A percentile compares a stretch with the other conserved stretches of the same genome.
Conservation (phyloP, 2,113 vertebrate genomes). For the Anguilla japonica region DNA sequence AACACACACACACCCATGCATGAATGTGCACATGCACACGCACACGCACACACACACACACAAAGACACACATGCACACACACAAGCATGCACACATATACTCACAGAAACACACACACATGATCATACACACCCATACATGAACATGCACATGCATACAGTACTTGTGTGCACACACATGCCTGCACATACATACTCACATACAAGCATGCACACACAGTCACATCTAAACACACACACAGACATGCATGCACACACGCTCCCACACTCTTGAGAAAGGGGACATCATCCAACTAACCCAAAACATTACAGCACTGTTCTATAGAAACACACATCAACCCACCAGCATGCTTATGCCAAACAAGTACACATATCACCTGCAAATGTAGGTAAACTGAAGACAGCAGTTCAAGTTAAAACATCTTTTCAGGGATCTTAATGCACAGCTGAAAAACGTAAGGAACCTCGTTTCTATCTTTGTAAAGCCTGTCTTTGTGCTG, state of each 20-base stretch:
- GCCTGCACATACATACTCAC: too few relatives aligned
- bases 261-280: background rate
- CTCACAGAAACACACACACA: too few relatives aligned
- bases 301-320: background rate
- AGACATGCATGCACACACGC: background rate
- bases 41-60: too few relatives aligned
- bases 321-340: constrained; percentile 7
- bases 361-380: background rate
- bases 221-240: too few relatives aligned
- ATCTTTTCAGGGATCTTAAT: background rate
- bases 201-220: too few relatives aligned
- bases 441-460: background rate
- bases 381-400: background rate
- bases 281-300: background rate
- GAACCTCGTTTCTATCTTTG: too few relatives aligned
- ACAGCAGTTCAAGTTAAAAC: background rate
- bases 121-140: background rate
- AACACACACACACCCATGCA: background rate
- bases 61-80: too few relatives aligned
- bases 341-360: background rate
- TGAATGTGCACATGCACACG: constrained; percentile 15
- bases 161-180: too few relatives aligned
- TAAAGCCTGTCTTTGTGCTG: too few relatives aligned
- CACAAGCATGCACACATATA: too few relatives aligned
- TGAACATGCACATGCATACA: constrained; percentile 16